phyloP scores from a whole-genome alignment of 1,140 invertebrate species.

The Antheraea pernyi region DNA sequence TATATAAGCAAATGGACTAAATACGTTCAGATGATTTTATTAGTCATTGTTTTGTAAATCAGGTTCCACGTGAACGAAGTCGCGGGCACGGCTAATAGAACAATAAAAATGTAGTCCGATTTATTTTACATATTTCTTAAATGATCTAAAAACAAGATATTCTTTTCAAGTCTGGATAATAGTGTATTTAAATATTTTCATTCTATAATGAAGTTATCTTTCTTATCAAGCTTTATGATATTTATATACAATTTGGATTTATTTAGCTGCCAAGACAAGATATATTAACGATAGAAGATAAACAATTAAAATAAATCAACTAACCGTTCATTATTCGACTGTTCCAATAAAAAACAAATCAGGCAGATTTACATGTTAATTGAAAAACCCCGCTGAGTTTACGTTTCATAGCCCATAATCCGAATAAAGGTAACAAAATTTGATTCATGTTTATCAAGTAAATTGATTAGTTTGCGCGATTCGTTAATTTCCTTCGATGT shows the following conservation, averaged over 20 bases:
- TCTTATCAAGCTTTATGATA: background rate
- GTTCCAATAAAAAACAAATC: slow-evolving; percentile 17
- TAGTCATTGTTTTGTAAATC: no score
- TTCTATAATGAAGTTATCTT: no score
- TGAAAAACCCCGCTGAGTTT: slow-evolving; percentile 40
- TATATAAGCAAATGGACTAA: no score
- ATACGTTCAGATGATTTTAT: no score
- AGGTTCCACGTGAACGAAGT: no score
- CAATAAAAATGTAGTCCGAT: no score
- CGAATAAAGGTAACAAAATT: slow-evolving; percentile 34
- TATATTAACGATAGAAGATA: background rate
- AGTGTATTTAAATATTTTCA: no score
- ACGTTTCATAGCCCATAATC: slow-evolving; percentile 30
- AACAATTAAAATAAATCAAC: background rate
- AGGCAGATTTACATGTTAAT: slow-evolving; percentile 50
- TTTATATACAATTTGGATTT: background rate
- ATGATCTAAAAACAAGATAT: background rate
- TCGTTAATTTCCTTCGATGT: slow-evolving; percentile 11
- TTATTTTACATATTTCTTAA: background rate
- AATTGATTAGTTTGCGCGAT: slow-evolving; percentile 33
- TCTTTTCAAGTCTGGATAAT: no score
- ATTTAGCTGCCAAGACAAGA: background rate
- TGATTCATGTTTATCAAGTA: slow-evolving; percentile 29
- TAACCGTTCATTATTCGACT: background rate
- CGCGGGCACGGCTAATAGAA: no score